These are phyloP conservation scores for Alces alces DNA, from an alignment of 2,113 vertebrate genomes.

Conservation along the genomic window DNA sequence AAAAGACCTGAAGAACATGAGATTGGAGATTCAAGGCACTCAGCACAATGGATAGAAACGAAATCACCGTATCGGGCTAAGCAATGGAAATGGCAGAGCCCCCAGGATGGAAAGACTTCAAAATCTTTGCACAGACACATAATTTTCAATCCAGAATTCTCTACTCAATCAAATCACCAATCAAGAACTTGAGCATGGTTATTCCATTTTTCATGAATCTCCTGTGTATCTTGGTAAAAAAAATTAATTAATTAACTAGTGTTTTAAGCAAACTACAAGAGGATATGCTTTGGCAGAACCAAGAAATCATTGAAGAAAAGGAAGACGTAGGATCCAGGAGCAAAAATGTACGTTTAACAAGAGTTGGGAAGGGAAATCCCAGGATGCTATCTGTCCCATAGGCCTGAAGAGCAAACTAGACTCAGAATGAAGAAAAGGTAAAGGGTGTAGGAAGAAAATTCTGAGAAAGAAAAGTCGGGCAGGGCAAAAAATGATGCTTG, in stretches of 20 bases:
- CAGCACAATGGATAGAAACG: neutral
- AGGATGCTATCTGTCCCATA: neutral
- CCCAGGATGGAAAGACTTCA: neutral
- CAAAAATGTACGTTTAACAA: neutral
- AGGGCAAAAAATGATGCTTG: neutral
- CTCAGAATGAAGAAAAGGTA: neutral
- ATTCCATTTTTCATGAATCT: neutral
- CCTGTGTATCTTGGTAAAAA: neutral
- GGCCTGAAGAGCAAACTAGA: neutral
- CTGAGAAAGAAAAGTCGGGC: neutral
- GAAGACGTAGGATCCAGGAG: neutral
- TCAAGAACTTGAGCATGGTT: neutral
- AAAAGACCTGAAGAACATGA: neutral
- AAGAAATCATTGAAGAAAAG: neutral
- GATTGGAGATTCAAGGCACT: neutral
- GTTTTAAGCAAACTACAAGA: neutral
- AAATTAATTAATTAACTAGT: neutral
- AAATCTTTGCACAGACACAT: neutral
- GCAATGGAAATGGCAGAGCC: neutral
- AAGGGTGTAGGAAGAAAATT: neutral
- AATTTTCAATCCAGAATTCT: neutral
- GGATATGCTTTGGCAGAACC: neutral
- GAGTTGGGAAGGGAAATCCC: neutral
- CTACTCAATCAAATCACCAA: neutral
- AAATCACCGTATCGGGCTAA: neutral